These are phyloP conservation scores for Alcis repandata DNA, from an alignment of 2,888 invertebrate species.

Conservation along the genomic window DNA sequence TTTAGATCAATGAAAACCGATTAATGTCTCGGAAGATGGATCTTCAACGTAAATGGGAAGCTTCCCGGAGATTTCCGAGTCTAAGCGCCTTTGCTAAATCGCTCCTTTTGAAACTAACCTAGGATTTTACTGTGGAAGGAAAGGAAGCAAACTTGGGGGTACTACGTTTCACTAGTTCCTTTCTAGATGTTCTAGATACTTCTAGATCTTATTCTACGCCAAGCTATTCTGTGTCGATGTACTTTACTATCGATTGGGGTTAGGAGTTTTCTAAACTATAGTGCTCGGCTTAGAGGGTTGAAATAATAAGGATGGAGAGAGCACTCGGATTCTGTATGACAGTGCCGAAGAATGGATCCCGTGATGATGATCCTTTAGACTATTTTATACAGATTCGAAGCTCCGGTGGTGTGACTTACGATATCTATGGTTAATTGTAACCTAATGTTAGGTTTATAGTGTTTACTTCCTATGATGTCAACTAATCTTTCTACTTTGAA, in stretches of 20 bases:
- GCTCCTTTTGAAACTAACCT: constrained; percentile 69
- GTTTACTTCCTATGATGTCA: constrained; percentile 59
- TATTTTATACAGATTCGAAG: constrained; percentile 75
- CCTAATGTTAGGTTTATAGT: constrained; percentile 67
- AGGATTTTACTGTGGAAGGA: constrained; percentile 64
- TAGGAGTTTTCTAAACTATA: constrained; percentile 61
- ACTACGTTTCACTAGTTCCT: constrained; percentile 70
- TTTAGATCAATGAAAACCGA: constrained; percentile 43
- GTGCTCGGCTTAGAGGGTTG: constrained; percentile 61
- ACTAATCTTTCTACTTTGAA: constrained; percentile 62
- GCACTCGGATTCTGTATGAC: constrained; percentile 56
- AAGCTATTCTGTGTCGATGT: constrained; percentile 70
- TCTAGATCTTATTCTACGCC: constrained; percentile 67
- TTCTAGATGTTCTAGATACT: constrained; percentile 59
- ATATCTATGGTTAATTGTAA: constrained; percentile 84
- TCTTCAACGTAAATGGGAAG: constrained; percentile 70
- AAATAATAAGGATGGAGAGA: constrained; percentile 58
- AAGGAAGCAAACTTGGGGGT: constrained; percentile 68
- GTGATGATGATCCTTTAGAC: constrained; percentile 49
- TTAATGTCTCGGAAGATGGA: constrained; percentile 48
- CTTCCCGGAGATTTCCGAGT: constrained; percentile 68
- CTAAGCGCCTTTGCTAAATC: constrained; percentile 68
- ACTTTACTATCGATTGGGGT: constrained; percentile 58
- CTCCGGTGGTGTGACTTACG: constrained; percentile 78
- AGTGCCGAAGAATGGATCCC: constrained; percentile 49